These are phyloP conservation scores for Calypte anna DNA, from an alignment of 2,113 vertebrate genomes.

Conservation along the genomic window DNA sequence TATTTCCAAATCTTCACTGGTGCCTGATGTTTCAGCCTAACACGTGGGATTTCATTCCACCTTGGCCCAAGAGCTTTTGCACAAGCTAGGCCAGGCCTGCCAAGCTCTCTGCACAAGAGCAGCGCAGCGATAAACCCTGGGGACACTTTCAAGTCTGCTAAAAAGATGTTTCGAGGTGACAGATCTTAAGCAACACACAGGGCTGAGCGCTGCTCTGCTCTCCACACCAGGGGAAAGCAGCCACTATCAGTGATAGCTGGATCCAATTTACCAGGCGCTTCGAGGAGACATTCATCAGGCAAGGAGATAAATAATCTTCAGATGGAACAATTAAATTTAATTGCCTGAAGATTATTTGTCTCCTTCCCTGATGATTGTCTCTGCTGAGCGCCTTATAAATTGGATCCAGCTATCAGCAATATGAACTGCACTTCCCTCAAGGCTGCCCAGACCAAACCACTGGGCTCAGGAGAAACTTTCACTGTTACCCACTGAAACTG, in stretches of 20 bases:
- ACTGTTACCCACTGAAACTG: not conserved
- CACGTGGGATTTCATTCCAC: rapidly evolving
- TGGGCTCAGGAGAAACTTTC: constrained; percentile 49
- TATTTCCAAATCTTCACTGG: not conserved
- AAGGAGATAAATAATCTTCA: constrained; percentile 76
- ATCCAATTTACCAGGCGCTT: constrained; percentile 71
- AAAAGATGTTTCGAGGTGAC: constrained; percentile 66
- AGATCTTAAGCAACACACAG: constrained; percentile 60
- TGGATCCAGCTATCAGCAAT: constrained; percentile 74
- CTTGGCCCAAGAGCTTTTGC: not conserved
- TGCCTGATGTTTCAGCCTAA: not conserved
- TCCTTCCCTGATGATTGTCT: constrained; percentile 72
- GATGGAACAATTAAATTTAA: constrained; percentile 78
- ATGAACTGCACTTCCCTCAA: constrained; percentile 12
- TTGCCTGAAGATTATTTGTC: constrained; percentile 75
- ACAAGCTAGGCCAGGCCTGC: not conserved
- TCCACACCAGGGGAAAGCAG: constrained; percentile 56
- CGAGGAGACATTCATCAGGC: constrained; percentile 70
- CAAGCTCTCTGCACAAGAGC: not conserved
- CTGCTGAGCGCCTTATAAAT: constrained; percentile 69
- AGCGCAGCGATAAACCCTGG: not conserved
- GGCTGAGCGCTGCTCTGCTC: constrained; percentile 35
- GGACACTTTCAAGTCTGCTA: constrained; percentile 53
- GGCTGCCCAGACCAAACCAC: constrained; percentile 39
- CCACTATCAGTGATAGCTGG: constrained; percentile 66